Evolutionary conservation across 2,888 invertebrate genomes (phyloP), one percentile per base, ranked within the genome.

Genomic region (Charanyca ferruginea): DNA sequence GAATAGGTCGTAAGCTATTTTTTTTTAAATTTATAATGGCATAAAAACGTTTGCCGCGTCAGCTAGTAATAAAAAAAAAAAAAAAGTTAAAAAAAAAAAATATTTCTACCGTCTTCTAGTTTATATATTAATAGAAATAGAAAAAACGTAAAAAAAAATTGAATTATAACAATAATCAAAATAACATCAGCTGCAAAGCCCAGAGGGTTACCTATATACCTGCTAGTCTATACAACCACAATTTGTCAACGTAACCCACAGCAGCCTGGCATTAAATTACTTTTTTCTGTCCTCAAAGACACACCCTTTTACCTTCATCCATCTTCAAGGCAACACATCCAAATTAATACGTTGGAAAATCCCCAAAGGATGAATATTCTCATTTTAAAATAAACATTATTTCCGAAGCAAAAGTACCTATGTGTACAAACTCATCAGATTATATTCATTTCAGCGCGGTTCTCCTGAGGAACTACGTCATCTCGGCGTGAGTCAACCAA

Each of bases 381-480:
- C 51, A 42, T 76, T 74, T 77, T 54, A 74, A 74, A 74, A 71
- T 71, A 74, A 66, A 66, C 67, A 67, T 65, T 18, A 22, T 67
- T 52, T 66, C 22, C 44, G 48, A 60, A 62, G 66, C 13, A 59
- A 54, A 70, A 70, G n/a, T 68, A 64, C 9, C 28, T 28, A 7
- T 55, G 41, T 66, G 9, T 25, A 47, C 47, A 32, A 59, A 62
- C 62, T 67, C 77, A 66, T 77, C 62, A 72, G 66, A 63, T 75
- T 72, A 72, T 52, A 48, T 57, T 60, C 52, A 59, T 71, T 66
- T 62, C 25, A 45, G 28, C 41, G 58, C 45, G 38, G 28, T 57
- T 47, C 25, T 42, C 48, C 48, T 3, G 38, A 59, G 66, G 13
- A 52, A 57, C 51, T 51, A 44, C 42, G 25, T 45, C 52, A 35